A percentile compares a stretch with the other conserved stretches of the same genome.
These are phyloP conservation scores for Stenoptilia bipunctidactyla DNA, from an alignment of 2,888 invertebrate genomes.

Conservation along the genomic window DNA sequence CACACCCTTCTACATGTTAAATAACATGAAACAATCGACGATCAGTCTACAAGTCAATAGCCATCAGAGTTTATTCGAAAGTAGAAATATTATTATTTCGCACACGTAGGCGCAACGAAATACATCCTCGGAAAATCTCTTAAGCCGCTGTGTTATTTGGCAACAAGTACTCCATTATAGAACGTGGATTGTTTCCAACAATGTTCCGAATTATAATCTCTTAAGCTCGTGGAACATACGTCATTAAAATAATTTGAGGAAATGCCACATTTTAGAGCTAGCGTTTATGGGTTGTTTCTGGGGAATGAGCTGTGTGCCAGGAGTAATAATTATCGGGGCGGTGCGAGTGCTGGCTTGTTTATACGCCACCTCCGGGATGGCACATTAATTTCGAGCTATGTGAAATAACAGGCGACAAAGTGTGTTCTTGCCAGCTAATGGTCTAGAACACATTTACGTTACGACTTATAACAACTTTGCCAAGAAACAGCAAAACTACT, in stretches of 20 bases:
- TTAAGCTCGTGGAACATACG: constrained; percentile 42
- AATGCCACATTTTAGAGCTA: constrained; percentile 53
- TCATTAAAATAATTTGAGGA: constrained; percentile 59
- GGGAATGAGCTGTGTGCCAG: constrained; percentile 40
- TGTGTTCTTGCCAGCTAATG: constrained; percentile 43
- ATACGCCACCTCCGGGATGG: constrained; percentile 40
- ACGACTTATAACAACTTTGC: constrained; percentile 16
- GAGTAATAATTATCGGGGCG: constrained; percentile 51
- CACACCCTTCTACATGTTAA: constrained; percentile 35
- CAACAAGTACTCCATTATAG: constrained; percentile 23
- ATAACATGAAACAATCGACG: constrained; percentile 37
- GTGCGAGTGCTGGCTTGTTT: constrained; percentile 46
- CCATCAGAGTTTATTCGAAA: too few species aligned
- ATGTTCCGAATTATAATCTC: constrained; percentile 43
- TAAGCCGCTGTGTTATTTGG: constrained; percentile 21
- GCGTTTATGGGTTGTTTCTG: constrained; percentile 41
- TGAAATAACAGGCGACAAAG: constrained; percentile 48
- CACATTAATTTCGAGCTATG: constrained; percentile 50
- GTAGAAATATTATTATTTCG: too few species aligned
- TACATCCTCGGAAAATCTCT: neutral
- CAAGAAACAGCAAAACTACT: constrained; percentile 8
- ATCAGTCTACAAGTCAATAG: too few species aligned
- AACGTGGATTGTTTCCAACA: constrained; percentile 28
- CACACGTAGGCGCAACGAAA: too few species aligned
- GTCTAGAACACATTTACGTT: constrained; percentile 36